A percentile compares a stretch with the other conserved stretches of the same genome.
phyloP scores from a whole-genome alignment of 92 coral and sea anemone species.

The Nematostella vectensis region DNA sequence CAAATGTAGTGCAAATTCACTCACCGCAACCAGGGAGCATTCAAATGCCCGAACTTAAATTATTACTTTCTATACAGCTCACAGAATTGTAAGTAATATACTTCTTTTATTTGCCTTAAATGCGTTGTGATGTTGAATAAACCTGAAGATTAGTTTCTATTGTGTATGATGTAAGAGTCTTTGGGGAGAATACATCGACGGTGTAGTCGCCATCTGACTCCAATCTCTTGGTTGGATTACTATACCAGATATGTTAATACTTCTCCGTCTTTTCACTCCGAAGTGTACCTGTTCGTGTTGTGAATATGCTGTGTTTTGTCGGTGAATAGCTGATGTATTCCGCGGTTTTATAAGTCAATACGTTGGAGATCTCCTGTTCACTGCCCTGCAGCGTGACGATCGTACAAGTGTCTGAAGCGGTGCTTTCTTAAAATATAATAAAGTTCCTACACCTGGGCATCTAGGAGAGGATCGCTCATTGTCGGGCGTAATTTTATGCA shows the following conservation, averaged over 20 bases:
- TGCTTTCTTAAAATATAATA: slow-evolving; percentile 23
- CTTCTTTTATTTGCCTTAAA: background rate
- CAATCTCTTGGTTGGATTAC: background rate
- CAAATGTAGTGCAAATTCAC: background rate
- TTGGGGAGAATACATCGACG: background rate
- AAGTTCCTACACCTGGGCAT: slow-evolving; percentile 77
- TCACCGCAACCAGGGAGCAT: background rate
- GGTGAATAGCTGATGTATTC: background rate
- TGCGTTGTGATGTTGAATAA: background rate
- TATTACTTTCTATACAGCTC: background rate
- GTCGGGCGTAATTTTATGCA: slow-evolving; percentile 54
- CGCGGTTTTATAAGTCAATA: no score
- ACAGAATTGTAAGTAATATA: background rate
- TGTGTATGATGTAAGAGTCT: background rate
- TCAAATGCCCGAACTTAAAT: background rate
- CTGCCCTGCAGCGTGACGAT: background rate
- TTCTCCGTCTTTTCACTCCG: background rate
- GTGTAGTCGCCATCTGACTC: background rate
- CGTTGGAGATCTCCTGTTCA: background rate
- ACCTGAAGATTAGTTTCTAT: no score
- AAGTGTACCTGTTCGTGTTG: background rate
- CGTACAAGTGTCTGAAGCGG: slow-evolving; percentile 35
- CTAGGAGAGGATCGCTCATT: slow-evolving; percentile 69
- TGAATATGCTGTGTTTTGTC: background rate
- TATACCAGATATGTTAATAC: background rate